Evolutionary conservation across 2,797 vertebrate genomes (phyloP).

Genomic region (Cheirogaleus major): DNA sequence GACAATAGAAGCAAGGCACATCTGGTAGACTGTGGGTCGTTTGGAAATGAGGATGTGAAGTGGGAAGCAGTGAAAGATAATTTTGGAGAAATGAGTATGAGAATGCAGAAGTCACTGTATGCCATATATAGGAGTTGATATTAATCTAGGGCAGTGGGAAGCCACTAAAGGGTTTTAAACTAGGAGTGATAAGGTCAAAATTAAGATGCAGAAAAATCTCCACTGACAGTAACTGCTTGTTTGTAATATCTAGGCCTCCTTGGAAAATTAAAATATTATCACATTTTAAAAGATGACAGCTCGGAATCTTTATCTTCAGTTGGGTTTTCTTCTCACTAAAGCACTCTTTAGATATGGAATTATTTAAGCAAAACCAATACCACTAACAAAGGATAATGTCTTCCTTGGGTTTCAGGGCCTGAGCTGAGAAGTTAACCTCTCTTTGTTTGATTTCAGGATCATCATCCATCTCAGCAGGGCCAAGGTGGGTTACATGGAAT

Average conservation of each 20-base stretch:
- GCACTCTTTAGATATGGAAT: neutral
- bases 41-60: neutral
- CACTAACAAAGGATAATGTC: neutral
- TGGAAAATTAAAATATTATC: conserved; percentile 25
- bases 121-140: neutral
- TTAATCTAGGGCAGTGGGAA: neutral
- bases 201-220: neutral
- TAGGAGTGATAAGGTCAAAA: neutral
- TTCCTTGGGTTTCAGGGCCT: neutral
- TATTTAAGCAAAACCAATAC: conserved; percentile 8
- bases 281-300: conserved; percentile 21
- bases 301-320: neutral
- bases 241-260: neutral
- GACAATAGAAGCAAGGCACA: neutral
- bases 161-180: conserved; percentile 10
- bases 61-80: conserved; percentile 9
- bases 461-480: conserved; percentile 90
- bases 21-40: neutral
- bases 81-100: neutral
- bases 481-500: conserved; percentile 94
- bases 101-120: neutral
- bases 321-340: conserved; percentile 15
- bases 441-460: conserved; percentile 88
- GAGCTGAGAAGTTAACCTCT: conserved; percentile 34
- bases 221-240: neutral